A percentile compares a stretch with the other conserved stretches of the same genome.
These are phyloP conservation scores for Parauchenoglanis punctatus DNA, from an alignment of 2,797 vertebrate genomes.

Conservation along the genomic window DNA sequence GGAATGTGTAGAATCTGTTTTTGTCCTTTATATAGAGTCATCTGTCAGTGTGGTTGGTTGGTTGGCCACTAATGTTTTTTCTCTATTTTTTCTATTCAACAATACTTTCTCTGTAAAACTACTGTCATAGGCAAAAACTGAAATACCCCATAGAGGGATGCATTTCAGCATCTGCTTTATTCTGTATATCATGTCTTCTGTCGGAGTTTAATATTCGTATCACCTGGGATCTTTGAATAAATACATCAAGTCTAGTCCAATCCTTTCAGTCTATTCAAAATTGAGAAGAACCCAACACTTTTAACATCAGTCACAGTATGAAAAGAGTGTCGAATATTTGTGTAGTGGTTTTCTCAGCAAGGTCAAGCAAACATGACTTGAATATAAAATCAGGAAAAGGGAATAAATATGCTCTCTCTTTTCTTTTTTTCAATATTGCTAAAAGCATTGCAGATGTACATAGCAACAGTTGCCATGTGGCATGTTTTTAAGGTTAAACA, in stretches of 20 bases:
- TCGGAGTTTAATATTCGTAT: slow-evolving; percentile 36
- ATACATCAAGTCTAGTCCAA: slow-evolving; percentile 19
- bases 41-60: background rate
- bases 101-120: background rate
- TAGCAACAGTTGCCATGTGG: slow-evolving; percentile 47
- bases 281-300: slow-evolving; percentile 19
- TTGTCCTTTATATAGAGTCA: background rate
- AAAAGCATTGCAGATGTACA: slow-evolving; percentile 42
- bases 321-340: slow-evolving; percentile 34
- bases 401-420: slow-evolving; percentile 24
- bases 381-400: slow-evolving; percentile 39
- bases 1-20: background rate
- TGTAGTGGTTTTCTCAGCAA: slow-evolving; percentile 34
- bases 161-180: background rate
- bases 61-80: background rate
- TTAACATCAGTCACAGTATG: slow-evolving; percentile 40
- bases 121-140: background rate
- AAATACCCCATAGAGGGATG: background rate
- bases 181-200: slow-evolving; percentile 9
- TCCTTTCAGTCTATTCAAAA: slow-evolving; percentile 26
- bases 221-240: slow-evolving; percentile 30
- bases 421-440: slow-evolving; percentile 11
- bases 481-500: slow-evolving; percentile 36
- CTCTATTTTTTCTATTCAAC: background rate
- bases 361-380: slow-evolving; percentile 36